Evolutionary conservation across 2,113 vertebrate species (phyloP), one percentile per base, ranked within the genome.

Genomic region (Prionailurus bengalensis): DNA sequence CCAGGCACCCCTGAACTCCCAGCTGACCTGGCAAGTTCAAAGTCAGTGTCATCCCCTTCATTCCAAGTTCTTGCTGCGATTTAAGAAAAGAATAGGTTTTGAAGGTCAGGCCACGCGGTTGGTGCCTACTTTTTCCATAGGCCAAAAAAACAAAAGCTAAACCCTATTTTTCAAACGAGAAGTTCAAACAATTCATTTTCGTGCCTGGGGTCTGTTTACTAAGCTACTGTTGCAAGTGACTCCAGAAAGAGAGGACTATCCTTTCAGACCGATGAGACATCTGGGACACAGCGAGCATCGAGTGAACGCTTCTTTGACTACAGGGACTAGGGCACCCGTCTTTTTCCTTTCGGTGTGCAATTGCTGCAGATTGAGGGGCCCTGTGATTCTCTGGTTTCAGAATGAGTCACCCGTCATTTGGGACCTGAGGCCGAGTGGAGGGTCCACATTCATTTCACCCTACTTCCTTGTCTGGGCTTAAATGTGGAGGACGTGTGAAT

Each of bases 331-430:
- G 82, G 61, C 36, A 79, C 51, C 36, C 65, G 48, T 95, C 45
- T 19, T 70, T 63, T 93, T 96, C 61, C 73, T 94, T 85, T 86
- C 29, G 45, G 76, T 19, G 51, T 36, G 55, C 48, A 82, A 66
- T 31, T 87, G 95, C 85, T 95, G 66, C 84, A 96, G 76, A 94
- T 61, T 70, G 58, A 58, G 68, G 71, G 61, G 94, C 68, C 73
- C 96, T 97, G 76, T 97, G 73, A 95, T 90, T 96, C 90, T 91
- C 70, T 36, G 45, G 95, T 95, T 97, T 96, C 88, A 76, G 88
- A 92, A 93, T 92, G 91, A 96, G 84, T 90, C 14, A 58, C 31
- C 17, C 12, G 19, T 79, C 31, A 84, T 14, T 71, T 51, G 70
- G 68, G 84, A 86, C 48, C 15, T n/a, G 15, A 90, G 63, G 73